A percentile compares a stretch with the other conserved stretches of the same genome.
These are phyloP conservation scores for Rhinella marina DNA, from an alignment of 2,797 vertebrate species.

Conservation along the genomic window DNA sequence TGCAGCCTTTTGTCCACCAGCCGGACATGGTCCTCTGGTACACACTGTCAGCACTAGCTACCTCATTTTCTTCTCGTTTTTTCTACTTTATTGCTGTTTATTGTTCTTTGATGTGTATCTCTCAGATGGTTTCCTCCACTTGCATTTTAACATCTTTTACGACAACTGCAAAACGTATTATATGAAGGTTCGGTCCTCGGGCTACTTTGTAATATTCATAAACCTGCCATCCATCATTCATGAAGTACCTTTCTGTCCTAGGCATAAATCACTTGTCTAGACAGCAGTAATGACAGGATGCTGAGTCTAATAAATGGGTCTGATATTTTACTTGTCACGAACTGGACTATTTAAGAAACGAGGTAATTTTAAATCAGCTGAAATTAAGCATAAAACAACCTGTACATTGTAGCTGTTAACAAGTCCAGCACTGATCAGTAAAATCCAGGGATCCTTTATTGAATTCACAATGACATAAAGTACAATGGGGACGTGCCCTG, in stretches of 20 bases:
- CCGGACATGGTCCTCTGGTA: background rate
- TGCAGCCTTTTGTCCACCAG: background rate
- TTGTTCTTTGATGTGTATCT: slow-evolving; percentile 34
- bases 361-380: background rate
- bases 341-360: background rate
- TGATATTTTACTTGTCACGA: background rate
- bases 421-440: too few species aligned
- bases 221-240: background rate
- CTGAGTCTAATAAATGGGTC: background rate
- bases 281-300: background rate
- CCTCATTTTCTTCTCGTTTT: background rate
- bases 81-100: background rate
- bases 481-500: too few species aligned
- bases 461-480: too few species aligned
- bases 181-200: background rate
- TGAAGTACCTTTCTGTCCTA: background rate
- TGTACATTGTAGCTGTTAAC: background rate
- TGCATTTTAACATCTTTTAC: background rate
- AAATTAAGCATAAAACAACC: background rate
- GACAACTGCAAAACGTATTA: background rate
- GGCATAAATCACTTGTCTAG: slow-evolving; percentile 11
- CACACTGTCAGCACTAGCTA: background rate
- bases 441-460: too few species aligned
- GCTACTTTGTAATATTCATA: slow-evolving; percentile 2
- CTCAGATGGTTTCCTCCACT: slow-evolving; percentile 23